These are phyloP conservation scores for Vulpes vulpes DNA, from an alignment of 2,113 vertebrate species.

Conservation along the genomic window DNA sequence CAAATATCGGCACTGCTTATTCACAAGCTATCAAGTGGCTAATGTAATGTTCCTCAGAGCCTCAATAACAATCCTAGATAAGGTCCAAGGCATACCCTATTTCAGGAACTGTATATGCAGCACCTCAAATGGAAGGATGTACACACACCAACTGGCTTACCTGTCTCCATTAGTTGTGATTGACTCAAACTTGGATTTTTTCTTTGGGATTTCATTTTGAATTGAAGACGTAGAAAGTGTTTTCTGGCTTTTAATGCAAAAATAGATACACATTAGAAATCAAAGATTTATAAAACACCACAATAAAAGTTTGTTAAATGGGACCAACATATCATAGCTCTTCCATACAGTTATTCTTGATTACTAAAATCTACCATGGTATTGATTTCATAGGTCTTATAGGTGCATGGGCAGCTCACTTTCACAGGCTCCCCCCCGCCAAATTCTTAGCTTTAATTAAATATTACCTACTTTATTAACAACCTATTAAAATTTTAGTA, in stretches of 20 bases:
- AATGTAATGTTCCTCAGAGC: background rate
- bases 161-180: constrained; percentile 92
- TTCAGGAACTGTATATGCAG: constrained; percentile 23
- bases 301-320: constrained; percentile 45
- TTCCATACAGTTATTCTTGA: background rate
- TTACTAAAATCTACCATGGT: constrained; percentile 30
- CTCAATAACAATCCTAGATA: constrained; percentile 48
- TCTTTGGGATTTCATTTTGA: constrained; percentile 93
- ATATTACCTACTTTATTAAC: constrained; percentile 15
- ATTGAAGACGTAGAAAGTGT: constrained; percentile 92
- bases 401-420: background rate
- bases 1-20: background rate
- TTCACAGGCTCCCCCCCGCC: background rate
- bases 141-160: constrained; percentile 83
- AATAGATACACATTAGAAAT: constrained; percentile 77
- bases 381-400: constrained; percentile 12
- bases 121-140: background rate
- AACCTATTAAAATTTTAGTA: background rate
- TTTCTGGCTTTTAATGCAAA: constrained; percentile 89
- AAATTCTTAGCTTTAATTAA: constrained; percentile 32
- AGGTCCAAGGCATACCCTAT: background rate
- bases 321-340: background rate
- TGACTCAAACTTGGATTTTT: constrained; percentile 92
- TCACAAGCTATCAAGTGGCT: background rate
- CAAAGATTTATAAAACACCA: constrained; percentile 76